Percentiles rank a stretch among this genome's conserved stretches.
phyloP scores from a whole-genome alignment of 2,797 vertebrate genomes.

The Enteromius trimaculatus region DNA sequence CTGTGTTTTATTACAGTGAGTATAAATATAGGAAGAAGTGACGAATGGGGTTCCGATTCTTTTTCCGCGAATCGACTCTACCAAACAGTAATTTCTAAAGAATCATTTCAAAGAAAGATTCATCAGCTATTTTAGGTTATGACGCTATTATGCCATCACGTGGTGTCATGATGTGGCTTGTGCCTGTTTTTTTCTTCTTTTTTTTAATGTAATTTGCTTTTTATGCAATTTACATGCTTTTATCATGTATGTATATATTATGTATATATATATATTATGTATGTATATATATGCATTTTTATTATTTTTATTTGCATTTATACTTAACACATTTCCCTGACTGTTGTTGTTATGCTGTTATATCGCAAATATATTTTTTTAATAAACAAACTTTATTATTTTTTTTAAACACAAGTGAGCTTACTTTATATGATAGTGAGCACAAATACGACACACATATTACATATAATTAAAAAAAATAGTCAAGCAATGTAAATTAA shows the following conservation, averaged over 20 bases:
- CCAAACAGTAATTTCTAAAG: neutral
- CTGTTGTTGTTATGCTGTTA: neutral
- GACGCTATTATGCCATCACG: neutral
- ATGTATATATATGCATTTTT: neutral
- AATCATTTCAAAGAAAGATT: neutral
- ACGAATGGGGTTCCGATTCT: neutral
- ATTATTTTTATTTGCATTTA: neutral
- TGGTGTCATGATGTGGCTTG: neutral
- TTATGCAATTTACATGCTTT: neutral
- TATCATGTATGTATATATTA: neutral
- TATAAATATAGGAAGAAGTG: neutral
- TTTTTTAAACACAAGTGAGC: neutral
- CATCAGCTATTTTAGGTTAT: neutral
- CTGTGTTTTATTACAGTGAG: neutral
- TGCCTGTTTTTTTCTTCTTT: neutral
- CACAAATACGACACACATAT: neutral
- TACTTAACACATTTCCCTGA: neutral
- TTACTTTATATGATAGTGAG: neutral
- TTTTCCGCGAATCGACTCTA: constrained; percentile 7
- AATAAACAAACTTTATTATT: no score
- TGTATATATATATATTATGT: neutral
- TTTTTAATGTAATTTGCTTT: neutral
- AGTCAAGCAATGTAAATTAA: neutral
- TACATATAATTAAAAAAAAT: neutral
- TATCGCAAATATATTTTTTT: no score